phyloP scores from a whole-genome alignment of 2,888 invertebrate genomes.

The Nymphalis urticae region DNA sequence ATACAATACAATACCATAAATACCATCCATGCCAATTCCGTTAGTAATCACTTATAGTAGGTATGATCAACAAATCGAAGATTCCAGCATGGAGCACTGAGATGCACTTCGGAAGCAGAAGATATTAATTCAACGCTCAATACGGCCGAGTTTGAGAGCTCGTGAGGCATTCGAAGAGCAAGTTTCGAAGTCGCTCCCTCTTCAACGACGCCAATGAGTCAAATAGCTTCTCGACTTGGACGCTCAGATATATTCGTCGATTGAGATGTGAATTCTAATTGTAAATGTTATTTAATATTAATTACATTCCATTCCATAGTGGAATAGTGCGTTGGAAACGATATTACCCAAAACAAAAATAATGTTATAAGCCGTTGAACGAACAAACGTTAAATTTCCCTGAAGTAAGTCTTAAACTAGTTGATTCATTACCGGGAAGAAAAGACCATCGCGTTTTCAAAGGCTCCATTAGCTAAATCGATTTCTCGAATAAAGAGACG shows the following conservation, averaged over 20 bases:
- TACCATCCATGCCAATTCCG: no score
- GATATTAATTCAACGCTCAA: slow-evolving; percentile 22
- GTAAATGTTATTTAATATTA: not conserved
- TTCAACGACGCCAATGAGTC: slow-evolving; percentile 20
- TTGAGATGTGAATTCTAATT: not conserved
- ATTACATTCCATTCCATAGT: not conserved
- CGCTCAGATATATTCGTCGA: not conserved
- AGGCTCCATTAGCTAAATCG: slow-evolving; percentile 34
- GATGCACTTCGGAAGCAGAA: slow-evolving; percentile 20
- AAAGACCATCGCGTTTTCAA: slow-evolving; percentile 14
- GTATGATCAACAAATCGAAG: slow-evolving; percentile 7
- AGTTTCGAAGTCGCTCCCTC: slow-evolving; percentile 12
- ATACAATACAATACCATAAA: no score
- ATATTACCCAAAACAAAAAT: not conserved
- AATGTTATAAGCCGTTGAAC: not conserved
- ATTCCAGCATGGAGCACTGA: slow-evolving; percentile 9
- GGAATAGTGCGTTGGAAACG: not conserved
- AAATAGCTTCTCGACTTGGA: not conserved
- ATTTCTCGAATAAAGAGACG: slow-evolving; percentile 33
- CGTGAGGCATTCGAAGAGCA: slow-evolving; percentile 17
- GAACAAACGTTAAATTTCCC: not conserved
- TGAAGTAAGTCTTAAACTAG: slow-evolving; percentile 3
- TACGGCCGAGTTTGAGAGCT: slow-evolving; percentile 14
- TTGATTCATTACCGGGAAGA: slow-evolving; percentile 12
- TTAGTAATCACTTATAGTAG: not conserved